phyloP scores from a whole-genome alignment of 2,888 invertebrate genomes.

The Sphaeridia pumilis region DNA sequence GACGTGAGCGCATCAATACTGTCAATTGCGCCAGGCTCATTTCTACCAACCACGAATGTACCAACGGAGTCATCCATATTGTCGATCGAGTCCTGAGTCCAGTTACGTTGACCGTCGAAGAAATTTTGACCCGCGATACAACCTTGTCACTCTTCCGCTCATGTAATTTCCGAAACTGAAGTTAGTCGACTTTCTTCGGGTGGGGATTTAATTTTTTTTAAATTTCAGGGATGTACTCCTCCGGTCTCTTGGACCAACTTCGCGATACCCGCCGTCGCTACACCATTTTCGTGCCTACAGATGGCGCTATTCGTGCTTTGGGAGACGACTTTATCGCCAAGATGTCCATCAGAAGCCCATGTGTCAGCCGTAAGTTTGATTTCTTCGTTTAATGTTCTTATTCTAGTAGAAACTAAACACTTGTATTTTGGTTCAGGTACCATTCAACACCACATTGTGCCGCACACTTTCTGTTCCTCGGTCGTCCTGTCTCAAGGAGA shows the following conservation, averaged over 20 bases:
- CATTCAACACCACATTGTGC: slow-evolving; percentile 54
- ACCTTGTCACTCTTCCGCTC: slow-evolving; percentile 49
- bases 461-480: slow-evolving; percentile 54
- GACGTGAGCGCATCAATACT: slow-evolving; percentile 45
- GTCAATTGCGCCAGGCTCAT: slow-evolving; percentile 56
- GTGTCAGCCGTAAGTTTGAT: slow-evolving; percentile 46
- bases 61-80: slow-evolving; percentile 55
- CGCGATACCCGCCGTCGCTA: slow-evolving; percentile 43
- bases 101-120: slow-evolving; percentile 46
- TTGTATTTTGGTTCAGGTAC: slow-evolving; percentile 43
- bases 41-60: slow-evolving; percentile 50
- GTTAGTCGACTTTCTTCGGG: not conserved
- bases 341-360: slow-evolving; percentile 48
- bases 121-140: slow-evolving; percentile 48
- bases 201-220: slow-evolving; percentile 21
- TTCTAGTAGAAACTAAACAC: not conserved
- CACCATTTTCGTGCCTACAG: slow-evolving; percentile 51
- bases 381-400: not conserved
- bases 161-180: slow-evolving; percentile 35
- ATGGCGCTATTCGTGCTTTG: slow-evolving; percentile 50
- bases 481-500: slow-evolving; percentile 48
- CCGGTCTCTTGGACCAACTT: slow-evolving; percentile 47
- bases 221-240: slow-evolving; percentile 47
- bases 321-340: slow-evolving; percentile 45
- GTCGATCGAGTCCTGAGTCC: slow-evolving; percentile 51